These are phyloP conservation scores for Mormyrus hasselquistii DNA, from an alignment of 2,797 vertebrate genomes.

Conservation along the genomic window DNA sequence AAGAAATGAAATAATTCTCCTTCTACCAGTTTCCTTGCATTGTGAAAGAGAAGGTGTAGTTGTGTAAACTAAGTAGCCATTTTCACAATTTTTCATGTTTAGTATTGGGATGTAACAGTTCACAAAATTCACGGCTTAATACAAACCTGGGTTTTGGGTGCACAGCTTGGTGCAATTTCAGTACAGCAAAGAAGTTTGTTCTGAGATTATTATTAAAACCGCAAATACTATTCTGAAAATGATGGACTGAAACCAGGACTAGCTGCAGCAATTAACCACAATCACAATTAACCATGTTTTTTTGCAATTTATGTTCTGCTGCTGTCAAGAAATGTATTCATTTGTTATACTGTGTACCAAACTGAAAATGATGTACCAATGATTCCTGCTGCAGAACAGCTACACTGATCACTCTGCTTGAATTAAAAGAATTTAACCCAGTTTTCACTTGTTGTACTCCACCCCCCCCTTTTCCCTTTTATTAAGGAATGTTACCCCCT, in stretches of 20 bases:
- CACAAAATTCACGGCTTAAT: neutral
- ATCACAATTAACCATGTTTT: no score
- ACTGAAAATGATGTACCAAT: neutral
- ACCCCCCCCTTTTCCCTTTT: neutral
- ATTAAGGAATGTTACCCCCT: neutral
- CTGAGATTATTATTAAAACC: neutral
- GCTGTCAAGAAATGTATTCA: neutral
- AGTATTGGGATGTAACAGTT: neutral
- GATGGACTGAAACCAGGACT: neutral
- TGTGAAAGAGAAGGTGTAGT: neutral
- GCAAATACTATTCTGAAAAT: neutral
- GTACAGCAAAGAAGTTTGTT: neutral
- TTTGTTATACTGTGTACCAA: neutral
- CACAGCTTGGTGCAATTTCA: neutral
- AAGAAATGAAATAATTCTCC: neutral
- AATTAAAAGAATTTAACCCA: neutral
- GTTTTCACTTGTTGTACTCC: neutral
- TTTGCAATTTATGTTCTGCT: neutral
- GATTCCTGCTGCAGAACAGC: neutral
- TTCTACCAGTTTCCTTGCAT: neutral
- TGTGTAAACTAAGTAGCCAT: neutral
- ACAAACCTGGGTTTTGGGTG: neutral
- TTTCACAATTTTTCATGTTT: neutral
- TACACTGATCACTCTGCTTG: neutral
- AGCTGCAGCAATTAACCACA: no score